Conservation (phyloP, 2,888 invertebrate species). For the Lasioglossum lativentre region DNA sequence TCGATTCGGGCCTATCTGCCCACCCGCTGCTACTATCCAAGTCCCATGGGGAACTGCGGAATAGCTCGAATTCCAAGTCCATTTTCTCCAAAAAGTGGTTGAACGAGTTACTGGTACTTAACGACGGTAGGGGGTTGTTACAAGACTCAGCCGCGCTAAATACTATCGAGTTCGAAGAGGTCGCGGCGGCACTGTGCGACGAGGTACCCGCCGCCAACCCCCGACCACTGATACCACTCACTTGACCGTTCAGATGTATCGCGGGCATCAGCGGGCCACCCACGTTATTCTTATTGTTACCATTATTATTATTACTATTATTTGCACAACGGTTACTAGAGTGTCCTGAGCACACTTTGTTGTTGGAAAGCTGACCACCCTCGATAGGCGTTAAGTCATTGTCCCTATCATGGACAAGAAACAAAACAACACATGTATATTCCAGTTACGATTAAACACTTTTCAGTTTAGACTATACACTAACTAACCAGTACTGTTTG, state of each 20-base stretch:
- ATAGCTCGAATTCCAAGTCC: constrained; percentile 90
- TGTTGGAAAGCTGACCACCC: constrained; percentile 84
- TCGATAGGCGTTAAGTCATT: constrained; percentile 83
- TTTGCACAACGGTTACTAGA: constrained; percentile 82
- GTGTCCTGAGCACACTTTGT: constrained; percentile 83
- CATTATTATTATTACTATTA: constrained; percentile 82
- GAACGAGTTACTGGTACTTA: constrained; percentile 78
- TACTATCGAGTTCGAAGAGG: constrained; percentile 78
- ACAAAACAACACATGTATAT: constrained; percentile 74
- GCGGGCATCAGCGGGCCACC: constrained; percentile 91
- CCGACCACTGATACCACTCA: constrained; percentile 79
- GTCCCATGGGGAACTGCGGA: constrained; percentile 88
- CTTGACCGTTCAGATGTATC: constrained; percentile 89
- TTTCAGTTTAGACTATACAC: constrained; percentile 50
- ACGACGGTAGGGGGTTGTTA: constrained; percentile 84
- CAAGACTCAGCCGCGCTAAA: constrained; percentile 78
- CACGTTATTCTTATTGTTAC: constrained; percentile 85
- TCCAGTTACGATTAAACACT: constrained; percentile 55
- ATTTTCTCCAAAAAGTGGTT: constrained; percentile 80
- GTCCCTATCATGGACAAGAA: constrained; percentile 82
- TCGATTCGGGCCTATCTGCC: constrained; percentile 87
- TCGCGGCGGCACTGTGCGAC: constrained; percentile 68
- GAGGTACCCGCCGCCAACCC: constrained; percentile 75
- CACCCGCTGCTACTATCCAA: constrained; percentile 81
- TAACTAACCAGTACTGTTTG: constrained; percentile 33